Evolutionary conservation across 2,888 invertebrate species (phyloP), one percentile per base, ranked within the genome.

Genomic region (Phorcus lineatus): DNA sequence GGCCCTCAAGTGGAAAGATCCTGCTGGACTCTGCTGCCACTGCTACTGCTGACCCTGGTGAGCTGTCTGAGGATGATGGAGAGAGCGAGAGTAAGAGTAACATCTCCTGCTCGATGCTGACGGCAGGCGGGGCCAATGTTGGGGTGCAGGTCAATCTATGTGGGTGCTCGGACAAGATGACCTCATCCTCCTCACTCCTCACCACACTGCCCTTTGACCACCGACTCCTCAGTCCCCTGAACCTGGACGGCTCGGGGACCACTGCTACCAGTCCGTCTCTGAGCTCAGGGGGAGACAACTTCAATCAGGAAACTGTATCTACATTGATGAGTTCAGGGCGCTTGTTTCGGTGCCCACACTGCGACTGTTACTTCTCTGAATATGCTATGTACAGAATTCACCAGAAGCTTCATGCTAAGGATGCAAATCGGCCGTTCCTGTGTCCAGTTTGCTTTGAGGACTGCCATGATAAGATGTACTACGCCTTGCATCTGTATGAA

Each of bases 301-400:
- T 79, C 40, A 53, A 78, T 17, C 80, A 85, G 74, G 90, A 90
- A 78, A 86, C 88, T 1, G 85, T 91, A 53, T 86, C 88, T 17
- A 83, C 88, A 22, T 82, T 91, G 54, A 82, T 91, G 74, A 82
- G 87, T 22, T 83, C 89, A 0, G 90, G 90, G 0, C 82, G 86
- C 47, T 86, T 91, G 85, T 91, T 88, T 82, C 89, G 87, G 52
- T 91, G 91, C 82, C 86, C 86, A 28, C 89, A 86, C 80, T 91
- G 91, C 78, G 90, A 90, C 70, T 90, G 90, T 79, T 91, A 89
- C 81, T 91, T 90, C 84, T 86, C 88, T 0, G 91, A 91, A 82
- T 90, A 89, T 80, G 88, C 90, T 40, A 90, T 91, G 91, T 90
- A 88, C 77, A 83, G 88, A 31, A 87, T 90, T 47, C 91, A 91